Evolutionary conservation across 2,888 invertebrate species (phyloP).

Genomic region (Zhuqinia jingwanae): DNA sequence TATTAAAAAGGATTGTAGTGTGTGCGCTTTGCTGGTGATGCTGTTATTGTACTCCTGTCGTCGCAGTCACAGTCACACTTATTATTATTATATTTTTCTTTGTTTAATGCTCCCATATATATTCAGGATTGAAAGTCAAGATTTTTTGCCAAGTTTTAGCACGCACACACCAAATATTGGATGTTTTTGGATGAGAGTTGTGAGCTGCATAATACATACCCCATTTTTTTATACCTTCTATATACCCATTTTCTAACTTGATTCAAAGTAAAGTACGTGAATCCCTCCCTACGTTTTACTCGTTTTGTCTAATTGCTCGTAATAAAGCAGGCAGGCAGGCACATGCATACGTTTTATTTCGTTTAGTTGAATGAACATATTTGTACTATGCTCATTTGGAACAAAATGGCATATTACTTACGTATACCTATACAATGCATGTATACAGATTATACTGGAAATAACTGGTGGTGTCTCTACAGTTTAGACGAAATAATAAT

Average conservation of each 20-base stretch:
- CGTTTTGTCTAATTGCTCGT: slow-evolving; percentile 4
- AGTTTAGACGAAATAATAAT: too few relatives aligned
- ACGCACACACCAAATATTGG: slow-evolving; percentile 69
- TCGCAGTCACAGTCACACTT: background rate
- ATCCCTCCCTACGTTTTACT: too few relatives aligned
- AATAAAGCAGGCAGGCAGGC: background rate
- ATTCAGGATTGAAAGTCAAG: slow-evolving; percentile 59
- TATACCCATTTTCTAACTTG: slow-evolving; percentile 39
- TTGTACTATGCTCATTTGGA: background rate
- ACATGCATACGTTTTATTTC: background rate
- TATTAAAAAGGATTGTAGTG: slow-evolving; percentile 12
- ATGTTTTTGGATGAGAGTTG: slow-evolving; percentile 64
- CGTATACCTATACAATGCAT: background rate
- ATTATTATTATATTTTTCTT: slow-evolving; percentile 3
- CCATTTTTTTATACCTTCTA: slow-evolving; percentile 37
- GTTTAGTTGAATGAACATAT: background rate
- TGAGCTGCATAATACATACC: slow-evolving; percentile 64
- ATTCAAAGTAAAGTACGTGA: too few relatives aligned
- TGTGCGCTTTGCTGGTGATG: slow-evolving; percentile 22
- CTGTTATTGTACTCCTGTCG: slow-evolving; percentile 9
- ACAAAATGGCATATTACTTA: background rate
- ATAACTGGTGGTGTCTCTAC: background rate
- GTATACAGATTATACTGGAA: background rate
- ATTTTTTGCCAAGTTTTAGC: slow-evolving; percentile 74
- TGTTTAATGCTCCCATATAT: slow-evolving; percentile 66